These are phyloP conservation scores for Mystacides longicornis DNA, from an alignment of 2,888 invertebrate genomes.

Conservation along the genomic window DNA sequence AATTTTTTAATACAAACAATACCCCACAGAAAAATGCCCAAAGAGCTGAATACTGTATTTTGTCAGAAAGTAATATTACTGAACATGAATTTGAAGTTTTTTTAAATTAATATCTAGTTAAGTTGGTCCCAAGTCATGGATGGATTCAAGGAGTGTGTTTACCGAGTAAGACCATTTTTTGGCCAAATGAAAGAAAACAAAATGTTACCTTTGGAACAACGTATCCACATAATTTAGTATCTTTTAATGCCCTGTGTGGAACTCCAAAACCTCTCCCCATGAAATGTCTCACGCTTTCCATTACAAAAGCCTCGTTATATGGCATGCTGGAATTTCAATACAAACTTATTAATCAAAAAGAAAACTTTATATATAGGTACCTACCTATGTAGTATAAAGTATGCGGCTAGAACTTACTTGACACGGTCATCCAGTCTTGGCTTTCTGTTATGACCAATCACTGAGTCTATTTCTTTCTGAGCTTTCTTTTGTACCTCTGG, in stretches of 20 bases:
- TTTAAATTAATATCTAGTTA: no score
- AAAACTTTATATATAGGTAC: not conserved
- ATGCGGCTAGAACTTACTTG: conserved; percentile 44
- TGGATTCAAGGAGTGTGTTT: no score
- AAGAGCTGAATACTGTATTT: no score
- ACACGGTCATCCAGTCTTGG: conserved; percentile 65
- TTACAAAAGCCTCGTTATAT: conserved; percentile 69
- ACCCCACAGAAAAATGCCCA: no score
- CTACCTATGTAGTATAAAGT: not conserved
- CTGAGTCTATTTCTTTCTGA: conserved; percentile 68
- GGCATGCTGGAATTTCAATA: conserved; percentile 57
- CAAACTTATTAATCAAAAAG: not conserved
- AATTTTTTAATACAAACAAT: no score
- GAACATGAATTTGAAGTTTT: no score
- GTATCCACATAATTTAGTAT: conserved; percentile 65
- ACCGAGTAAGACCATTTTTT: no score
- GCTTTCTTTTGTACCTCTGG: conserved; percentile 67
- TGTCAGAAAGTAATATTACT: no score
- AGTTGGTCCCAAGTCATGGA: no score
- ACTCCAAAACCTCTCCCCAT: conserved; percentile 72
- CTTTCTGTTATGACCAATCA: conserved; percentile 60
- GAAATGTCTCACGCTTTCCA: conserved; percentile 73
- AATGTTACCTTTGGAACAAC: conserved; percentile 63
- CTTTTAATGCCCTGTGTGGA: conserved; percentile 68
- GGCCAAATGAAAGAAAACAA: no score